Evolutionary conservation across 2,888 invertebrate genomes (phyloP).

Genomic region (Seira musarum): DNA sequence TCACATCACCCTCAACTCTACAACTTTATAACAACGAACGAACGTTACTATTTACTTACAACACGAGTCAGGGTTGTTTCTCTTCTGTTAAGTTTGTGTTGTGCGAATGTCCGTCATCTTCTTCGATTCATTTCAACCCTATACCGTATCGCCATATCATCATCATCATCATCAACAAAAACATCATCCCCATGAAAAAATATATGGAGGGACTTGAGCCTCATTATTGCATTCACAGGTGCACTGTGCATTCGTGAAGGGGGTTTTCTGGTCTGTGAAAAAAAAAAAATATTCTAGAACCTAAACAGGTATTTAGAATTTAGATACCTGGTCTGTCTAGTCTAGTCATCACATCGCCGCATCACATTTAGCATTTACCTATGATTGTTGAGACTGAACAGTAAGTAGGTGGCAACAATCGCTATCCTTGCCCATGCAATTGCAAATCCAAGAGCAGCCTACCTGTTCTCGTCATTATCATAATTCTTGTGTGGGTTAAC

Average conservation of each 20-base stretch:
- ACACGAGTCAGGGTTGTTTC: conserved; percentile 17
- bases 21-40: too few relatives aligned
- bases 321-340: not conserved
- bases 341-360: not conserved
- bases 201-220: not conserved
- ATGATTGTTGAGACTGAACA: not conserved
- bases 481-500: conserved; percentile 9
- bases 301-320: conserved; percentile 7
- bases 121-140: not conserved
- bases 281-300: not conserved
- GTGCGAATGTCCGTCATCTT: conserved; percentile 26
- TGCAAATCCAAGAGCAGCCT: not conserved
- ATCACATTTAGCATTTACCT: too few relatives aligned
- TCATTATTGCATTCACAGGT: not conserved
- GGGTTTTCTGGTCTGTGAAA: too few relatives aligned
- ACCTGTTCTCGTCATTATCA: conserved; percentile 1
- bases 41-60: too few relatives aligned
- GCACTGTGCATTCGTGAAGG: too few relatives aligned
- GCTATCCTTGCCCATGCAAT: not conserved
- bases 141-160: too few relatives aligned
- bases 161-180: not conserved
- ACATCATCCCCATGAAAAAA: conserved; percentile 19
- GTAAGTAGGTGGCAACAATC: conserved; percentile 13
- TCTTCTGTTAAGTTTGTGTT: too few relatives aligned
- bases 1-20: conserved; percentile 13